phyloP scores from a whole-genome alignment of 2,797 vertebrate species.

The Morus bassanus region DNA sequence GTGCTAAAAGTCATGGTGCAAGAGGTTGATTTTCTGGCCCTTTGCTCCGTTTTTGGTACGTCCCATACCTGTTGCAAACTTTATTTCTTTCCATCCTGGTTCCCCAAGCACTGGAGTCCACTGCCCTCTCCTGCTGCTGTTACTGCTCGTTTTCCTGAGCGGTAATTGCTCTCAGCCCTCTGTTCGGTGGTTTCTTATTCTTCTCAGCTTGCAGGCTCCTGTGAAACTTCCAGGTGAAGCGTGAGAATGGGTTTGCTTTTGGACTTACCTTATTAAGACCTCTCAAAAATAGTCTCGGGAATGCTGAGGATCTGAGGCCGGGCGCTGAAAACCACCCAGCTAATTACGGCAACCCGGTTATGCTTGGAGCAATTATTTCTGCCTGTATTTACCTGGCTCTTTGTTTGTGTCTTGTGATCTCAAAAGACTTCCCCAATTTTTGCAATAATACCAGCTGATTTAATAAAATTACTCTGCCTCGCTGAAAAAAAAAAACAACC shows the following conservation, averaged over 20 bases:
- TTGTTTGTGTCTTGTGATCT: not conserved
- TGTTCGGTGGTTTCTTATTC: not conserved
- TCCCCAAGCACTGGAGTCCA: fast-evolving
- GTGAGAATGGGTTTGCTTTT: not conserved
- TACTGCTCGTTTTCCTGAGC: fast-evolving
- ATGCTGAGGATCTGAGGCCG: fast-evolving
- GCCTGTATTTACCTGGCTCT: not conserved
- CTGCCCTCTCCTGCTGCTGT: not conserved
- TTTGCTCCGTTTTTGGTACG: not conserved
- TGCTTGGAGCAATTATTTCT: not conserved
- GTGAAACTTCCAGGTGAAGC: not conserved
- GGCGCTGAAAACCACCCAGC: not conserved
- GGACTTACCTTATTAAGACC: not conserved
- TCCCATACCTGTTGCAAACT: not conserved
- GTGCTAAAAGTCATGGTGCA: not conserved
- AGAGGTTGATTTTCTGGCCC: not conserved
- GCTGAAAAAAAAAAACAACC: not conserved
- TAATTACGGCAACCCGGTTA: not conserved
- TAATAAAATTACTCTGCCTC: not conserved
- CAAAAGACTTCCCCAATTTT: not conserved
- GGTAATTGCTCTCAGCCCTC: not conserved
- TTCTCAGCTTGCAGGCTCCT: not conserved
- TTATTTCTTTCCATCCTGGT: not conserved
- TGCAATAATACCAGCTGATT: not conserved
- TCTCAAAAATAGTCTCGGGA: not conserved